Percentiles rank a stretch among this genome's conserved stretches.
Evolutionary conservation across 2,113 vertebrate genomes (phyloP).

Genomic region (Oryzias melastigma): DNA sequence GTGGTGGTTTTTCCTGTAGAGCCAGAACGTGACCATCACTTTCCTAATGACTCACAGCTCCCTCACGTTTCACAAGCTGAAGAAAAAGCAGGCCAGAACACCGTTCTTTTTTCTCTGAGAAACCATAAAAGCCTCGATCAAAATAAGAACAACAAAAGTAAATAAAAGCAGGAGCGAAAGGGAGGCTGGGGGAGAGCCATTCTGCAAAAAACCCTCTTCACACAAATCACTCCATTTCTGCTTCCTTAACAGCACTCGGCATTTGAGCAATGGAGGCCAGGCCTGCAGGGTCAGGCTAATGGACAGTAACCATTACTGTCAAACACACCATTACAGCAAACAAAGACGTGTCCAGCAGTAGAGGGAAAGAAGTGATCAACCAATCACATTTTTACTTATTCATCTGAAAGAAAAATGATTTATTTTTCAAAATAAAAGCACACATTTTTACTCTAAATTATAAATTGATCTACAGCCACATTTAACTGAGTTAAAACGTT

Average conservation of each 20-base stretch:
- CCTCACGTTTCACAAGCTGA: constrained; percentile 1
- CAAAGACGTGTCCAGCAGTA: constrained; percentile 20
- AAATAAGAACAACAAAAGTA: background rate
- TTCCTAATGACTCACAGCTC: constrained; percentile 1
- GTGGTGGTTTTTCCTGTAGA: background rate
- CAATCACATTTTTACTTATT: background rate
- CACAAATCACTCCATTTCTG: constrained; percentile 14
- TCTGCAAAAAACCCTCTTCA: constrained; percentile 16
- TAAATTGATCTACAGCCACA: too few species aligned
- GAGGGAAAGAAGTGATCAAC: constrained; percentile 26
- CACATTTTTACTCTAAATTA: too few species aligned
- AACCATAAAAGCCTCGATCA: background rate
- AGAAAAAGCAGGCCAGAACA: background rate
- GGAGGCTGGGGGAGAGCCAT: background rate
- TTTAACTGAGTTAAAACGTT: too few species aligned
- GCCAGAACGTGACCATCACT: background rate
- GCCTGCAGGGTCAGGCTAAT: constrained; percentile 35
- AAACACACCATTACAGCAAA: constrained; percentile 45
- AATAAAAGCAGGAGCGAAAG: constrained; percentile 3
- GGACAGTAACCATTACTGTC: constrained; percentile 51
- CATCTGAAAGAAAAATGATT: too few species aligned
- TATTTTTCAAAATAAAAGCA: too few species aligned
- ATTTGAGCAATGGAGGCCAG: constrained; percentile 10
- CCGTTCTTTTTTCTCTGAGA: background rate
- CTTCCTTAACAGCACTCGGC: constrained; percentile 19